Evolutionary conservation across 53 echinoderm and acorn worm genomes (phyloP).

Genomic region (Stichopus horrens): DNA sequence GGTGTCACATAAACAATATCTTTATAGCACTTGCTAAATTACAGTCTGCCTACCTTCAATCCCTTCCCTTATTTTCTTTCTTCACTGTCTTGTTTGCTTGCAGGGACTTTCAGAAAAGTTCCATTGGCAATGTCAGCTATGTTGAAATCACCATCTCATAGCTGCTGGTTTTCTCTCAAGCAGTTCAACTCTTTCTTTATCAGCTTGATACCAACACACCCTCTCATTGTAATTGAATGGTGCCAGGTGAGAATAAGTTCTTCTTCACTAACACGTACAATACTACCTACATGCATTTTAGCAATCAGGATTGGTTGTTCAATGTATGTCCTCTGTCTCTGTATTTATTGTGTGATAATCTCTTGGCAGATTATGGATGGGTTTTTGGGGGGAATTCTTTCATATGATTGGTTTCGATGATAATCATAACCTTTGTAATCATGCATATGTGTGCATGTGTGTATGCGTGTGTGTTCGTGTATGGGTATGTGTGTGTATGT

Average conservation of each 20-base stretch:
- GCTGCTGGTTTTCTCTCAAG: conserved; percentile 79
- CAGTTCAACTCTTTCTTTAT: conserved; percentile 85
- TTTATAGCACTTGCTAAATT: background rate
- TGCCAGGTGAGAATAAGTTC: conserved; percentile 73
- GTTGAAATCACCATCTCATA: conserved; percentile 57
- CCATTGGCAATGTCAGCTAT: conserved; percentile 69
- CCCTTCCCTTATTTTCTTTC: background rate
- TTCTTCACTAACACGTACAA: background rate
- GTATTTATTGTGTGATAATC: too few species aligned
- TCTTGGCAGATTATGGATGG: too few species aligned
- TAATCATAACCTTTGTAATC: too few species aligned
- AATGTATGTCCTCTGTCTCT: too few species aligned
- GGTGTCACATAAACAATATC: background rate
- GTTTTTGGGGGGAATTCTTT: too few species aligned
- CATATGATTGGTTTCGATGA: too few species aligned
- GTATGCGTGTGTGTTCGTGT: too few species aligned
- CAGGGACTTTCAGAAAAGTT: conserved; percentile 85
- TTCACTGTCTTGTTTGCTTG: background rate
- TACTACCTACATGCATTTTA: too few species aligned
- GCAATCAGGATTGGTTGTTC: too few species aligned
- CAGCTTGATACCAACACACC: conserved; percentile 72
- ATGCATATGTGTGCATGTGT: too few species aligned
- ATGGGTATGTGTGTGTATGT: too few species aligned
- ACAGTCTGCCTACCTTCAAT: background rate
- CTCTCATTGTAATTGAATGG: conserved; percentile 89